Percentiles rank a stretch among this genome's conserved stretches.
These are phyloP conservation scores for Copidosoma floridanum DNA, from an alignment of 1,140 invertebrate species.

Conservation along the genomic window DNA sequence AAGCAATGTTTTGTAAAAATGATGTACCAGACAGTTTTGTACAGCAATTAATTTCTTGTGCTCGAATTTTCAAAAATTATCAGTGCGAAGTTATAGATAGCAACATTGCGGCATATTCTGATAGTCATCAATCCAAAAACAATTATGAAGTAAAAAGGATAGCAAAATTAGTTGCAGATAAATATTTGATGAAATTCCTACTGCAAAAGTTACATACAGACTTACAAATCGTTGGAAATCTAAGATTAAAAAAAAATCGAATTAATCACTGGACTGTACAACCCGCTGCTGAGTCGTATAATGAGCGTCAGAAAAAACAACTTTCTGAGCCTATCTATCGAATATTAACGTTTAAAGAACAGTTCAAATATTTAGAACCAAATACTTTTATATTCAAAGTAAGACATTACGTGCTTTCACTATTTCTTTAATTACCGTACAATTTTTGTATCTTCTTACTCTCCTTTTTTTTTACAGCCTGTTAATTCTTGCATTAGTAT, in stretches of 20 bases:
- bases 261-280: constrained; percentile 12
- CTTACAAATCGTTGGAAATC: constrained; percentile 36
- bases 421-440: background rate
- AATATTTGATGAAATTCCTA: constrained; percentile 38
- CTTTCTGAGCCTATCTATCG: constrained; percentile 26
- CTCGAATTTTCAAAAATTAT: constrained; percentile 63
- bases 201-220: constrained; percentile 31
- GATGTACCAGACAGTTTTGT: constrained; percentile 69
- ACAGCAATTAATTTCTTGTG: constrained; percentile 65
- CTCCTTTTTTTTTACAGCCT: constrained; percentile 4
- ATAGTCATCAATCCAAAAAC: background rate
- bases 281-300: constrained; percentile 40
- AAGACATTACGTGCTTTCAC: constrained; percentile 14
- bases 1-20: constrained; percentile 62
- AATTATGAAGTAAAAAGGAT: constrained; percentile 26
- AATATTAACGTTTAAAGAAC: constrained; percentile 23
- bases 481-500: background rate
- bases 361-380: background rate
- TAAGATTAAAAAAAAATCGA: constrained; percentile 13
- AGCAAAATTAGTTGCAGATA: constrained; percentile 31
- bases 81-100: constrained; percentile 66
- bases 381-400: constrained; percentile 27
- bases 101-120: constrained; percentile 57
- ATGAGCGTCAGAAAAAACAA: constrained; percentile 37
- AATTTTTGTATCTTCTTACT: background rate